A percentile compares a stretch with the other conserved stretches of the same genome.
Conservation (phyloP, 1,140 invertebrate genomes). For the Bilobella aurantiaca region DNA sequence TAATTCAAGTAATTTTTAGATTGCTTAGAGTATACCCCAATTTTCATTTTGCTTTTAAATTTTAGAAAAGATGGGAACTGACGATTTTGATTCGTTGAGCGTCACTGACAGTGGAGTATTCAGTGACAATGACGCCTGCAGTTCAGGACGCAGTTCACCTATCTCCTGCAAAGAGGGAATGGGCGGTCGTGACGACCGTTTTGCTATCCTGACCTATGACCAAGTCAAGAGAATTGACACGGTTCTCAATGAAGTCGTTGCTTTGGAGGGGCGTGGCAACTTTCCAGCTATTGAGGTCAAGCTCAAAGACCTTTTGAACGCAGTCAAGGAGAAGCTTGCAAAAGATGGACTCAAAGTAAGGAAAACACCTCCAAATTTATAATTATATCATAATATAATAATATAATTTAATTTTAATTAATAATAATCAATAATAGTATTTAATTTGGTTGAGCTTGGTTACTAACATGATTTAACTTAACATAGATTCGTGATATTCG, state of each 20-base stretch:
- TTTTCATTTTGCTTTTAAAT: constrained; percentile 10
- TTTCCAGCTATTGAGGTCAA: constrained; percentile 92
- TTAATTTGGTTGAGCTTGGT: too few relatives aligned
- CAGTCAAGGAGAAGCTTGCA: constrained; percentile 57
- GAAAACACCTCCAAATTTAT: neutral
- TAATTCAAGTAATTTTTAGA: too few relatives aligned
- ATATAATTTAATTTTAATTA: constrained; percentile 18
- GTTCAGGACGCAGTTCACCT: constrained; percentile 34
- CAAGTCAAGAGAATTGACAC: constrained; percentile 85
- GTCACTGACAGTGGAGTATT: constrained; percentile 35
- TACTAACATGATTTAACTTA: too few relatives aligned
- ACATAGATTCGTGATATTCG: constrained; percentile 72
- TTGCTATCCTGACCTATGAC: constrained; percentile 85
- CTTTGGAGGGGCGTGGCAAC: constrained; percentile 95
- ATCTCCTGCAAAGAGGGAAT: constrained; percentile 30
- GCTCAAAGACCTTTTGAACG: constrained; percentile 79
- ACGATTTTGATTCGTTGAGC: constrained; percentile 33
- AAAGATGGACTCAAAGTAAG: constrained; percentile 35
- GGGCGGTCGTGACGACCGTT: constrained; percentile 51
- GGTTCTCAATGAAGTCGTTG: constrained; percentile 90
- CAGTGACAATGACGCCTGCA: constrained; percentile 35
- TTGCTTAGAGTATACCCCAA: too few relatives aligned
- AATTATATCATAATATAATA: constrained; percentile 50
- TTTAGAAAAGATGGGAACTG: constrained; percentile 27
- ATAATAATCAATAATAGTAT: too few relatives aligned